A percentile compares a stretch with the other conserved stretches of the same genome.
Conservation (phyloP, 2,888 invertebrate species). For the Nemoura dubitans region DNA sequence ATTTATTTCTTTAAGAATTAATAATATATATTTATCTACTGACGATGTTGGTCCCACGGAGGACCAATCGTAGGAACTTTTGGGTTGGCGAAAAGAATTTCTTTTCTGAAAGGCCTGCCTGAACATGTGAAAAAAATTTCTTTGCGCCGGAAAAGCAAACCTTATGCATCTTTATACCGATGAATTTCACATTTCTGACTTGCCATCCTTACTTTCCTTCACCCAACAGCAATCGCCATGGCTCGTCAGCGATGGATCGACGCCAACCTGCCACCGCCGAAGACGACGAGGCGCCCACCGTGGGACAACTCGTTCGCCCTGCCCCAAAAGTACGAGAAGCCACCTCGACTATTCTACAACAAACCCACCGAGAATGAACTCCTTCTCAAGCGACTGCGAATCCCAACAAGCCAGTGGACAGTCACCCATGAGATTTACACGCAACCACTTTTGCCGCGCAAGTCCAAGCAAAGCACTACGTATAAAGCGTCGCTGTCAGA, state of each 20-base stretch:
- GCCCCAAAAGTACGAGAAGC: background rate
- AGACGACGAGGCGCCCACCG: background rate
- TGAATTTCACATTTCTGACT: background rate
- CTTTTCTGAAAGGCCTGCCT: no score
- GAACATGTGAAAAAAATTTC: no score
- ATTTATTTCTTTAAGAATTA: no score
- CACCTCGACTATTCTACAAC: background rate
- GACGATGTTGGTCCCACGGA: no score
- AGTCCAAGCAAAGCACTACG: background rate
- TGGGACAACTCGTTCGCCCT: conserved; percentile 7
- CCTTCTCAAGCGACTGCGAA: background rate
- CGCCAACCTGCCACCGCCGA: background rate
- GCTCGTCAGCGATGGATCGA: background rate
- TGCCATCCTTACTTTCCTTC: background rate
- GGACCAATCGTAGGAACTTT: no score
- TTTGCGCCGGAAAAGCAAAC: no score
- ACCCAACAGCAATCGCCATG: background rate
- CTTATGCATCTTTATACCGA: no score
- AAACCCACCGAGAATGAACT: background rate
- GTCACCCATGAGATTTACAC: background rate
- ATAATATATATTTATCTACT: no score
- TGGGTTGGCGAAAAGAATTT: no score
- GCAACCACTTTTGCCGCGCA: background rate
- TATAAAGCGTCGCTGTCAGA: background rate
- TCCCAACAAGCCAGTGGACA: background rate